A percentile compares a stretch with the other conserved stretches of the same genome.
phyloP scores from a whole-genome alignment of 2,113 vertebrate genomes.

The Rhabdomys dilectus region DNA sequence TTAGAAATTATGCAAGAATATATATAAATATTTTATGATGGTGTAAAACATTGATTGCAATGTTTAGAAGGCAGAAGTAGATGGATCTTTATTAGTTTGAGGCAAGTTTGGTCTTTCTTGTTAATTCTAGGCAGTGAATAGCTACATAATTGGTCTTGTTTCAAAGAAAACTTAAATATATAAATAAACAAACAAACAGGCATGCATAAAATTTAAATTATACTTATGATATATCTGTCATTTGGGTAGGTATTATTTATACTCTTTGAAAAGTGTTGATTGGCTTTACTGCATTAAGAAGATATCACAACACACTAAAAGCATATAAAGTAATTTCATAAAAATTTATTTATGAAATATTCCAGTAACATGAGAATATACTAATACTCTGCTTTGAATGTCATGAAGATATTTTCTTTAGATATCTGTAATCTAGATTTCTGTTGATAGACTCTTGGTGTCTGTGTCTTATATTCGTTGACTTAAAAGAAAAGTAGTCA shows the following conservation, averaged over 20 bases:
- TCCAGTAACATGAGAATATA: no score
- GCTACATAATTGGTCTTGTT: not conserved
- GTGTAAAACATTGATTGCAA: not conserved
- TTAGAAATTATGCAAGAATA: not conserved
- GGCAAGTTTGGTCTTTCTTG: not conserved
- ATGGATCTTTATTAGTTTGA: not conserved
- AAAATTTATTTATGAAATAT: no score
- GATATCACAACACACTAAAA: no score
- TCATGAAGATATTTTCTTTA: not conserved
- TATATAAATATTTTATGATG: not conserved
- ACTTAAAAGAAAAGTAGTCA: not conserved
- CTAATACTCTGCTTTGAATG: not conserved
- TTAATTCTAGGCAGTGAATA: not conserved
- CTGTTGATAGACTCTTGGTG: not conserved
- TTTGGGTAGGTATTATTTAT: not conserved
- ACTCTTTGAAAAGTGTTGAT: not conserved
- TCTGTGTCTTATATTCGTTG: not conserved
- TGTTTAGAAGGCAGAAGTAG: not conserved
- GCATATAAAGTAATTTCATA: no score
- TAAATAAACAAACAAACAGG: not conserved
- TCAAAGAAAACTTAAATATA: not conserved
- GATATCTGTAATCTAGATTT: not conserved
- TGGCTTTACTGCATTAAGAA: no score
- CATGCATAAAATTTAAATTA: not conserved
- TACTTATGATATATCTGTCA: not conserved